These are phyloP conservation scores for Phlogophora meticulosa DNA, from an alignment of 2,888 invertebrate species.

Conservation along the genomic window DNA sequence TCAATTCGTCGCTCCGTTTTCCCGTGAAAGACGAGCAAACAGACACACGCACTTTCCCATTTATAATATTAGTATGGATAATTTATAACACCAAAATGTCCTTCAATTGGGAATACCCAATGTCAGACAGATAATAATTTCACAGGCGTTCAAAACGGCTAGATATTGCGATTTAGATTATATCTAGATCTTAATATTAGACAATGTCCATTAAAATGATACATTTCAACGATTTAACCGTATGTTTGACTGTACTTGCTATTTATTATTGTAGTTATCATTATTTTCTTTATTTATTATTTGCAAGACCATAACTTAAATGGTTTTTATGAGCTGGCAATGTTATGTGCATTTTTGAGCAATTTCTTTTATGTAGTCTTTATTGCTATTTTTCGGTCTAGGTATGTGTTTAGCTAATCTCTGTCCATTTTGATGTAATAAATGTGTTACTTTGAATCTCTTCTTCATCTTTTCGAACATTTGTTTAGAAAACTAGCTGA, in stretches of 20 bases:
- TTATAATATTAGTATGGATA: no score
- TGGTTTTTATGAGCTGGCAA: slow-evolving; percentile 47
- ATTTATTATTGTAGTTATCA: slow-evolving; percentile 41
- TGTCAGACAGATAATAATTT: slow-evolving; percentile 53
- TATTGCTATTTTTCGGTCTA: slow-evolving; percentile 16
- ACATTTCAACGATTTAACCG: slow-evolving; percentile 53
- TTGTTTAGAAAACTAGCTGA: no score
- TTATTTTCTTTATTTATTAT: slow-evolving; percentile 31
- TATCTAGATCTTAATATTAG: slow-evolving; percentile 64
- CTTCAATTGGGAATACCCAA: slow-evolving; percentile 44
- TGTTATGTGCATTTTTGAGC: slow-evolving; percentile 9
- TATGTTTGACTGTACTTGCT: slow-evolving; percentile 32
- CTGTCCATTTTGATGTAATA: neutral
- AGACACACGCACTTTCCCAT: no score
- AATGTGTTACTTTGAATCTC: no score
- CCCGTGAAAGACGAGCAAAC: no score
- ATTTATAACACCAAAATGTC: neutral
- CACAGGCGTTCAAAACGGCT: slow-evolving; percentile 52
- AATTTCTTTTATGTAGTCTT: neutral
- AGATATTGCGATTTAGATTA: slow-evolving; percentile 63
- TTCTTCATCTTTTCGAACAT: no score
- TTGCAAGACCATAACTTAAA: slow-evolving; percentile 37
- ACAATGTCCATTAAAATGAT: slow-evolving; percentile 67
- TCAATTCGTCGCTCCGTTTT: no score
- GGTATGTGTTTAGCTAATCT: neutral